Conservation (phyloP, 2,113 vertebrate species). For the Podiceps cristatus region DNA sequence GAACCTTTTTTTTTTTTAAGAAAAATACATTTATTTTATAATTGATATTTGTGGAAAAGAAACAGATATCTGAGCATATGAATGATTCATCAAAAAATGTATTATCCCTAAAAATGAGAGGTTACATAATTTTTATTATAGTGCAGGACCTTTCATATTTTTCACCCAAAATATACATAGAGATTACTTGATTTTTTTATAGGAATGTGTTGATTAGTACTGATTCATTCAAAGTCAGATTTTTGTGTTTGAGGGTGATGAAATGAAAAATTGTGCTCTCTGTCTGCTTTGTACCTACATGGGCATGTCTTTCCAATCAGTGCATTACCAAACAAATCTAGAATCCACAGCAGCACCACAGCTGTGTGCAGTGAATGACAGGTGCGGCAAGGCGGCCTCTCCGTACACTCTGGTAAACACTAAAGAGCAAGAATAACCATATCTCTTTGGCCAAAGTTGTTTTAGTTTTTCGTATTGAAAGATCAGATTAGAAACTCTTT, state of each 20-base stretch:
- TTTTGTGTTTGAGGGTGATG: background rate
- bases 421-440: background rate
- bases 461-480: background rate
- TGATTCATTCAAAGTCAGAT: background rate
- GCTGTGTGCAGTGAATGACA: background rate
- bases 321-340: background rate
- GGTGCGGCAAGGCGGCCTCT: background rate
- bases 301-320: background rate
- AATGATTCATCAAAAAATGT: background rate
- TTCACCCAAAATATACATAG: background rate
- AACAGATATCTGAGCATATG: background rate
- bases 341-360: background rate
- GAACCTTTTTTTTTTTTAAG: background rate
- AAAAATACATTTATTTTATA: background rate
- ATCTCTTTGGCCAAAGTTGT: background rate
- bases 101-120: background rate
- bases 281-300: background rate
- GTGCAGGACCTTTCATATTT: background rate
- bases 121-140: background rate
- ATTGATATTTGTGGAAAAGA: background rate
- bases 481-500: background rate
- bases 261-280: background rate
- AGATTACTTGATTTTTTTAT: background rate
- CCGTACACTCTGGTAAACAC: background rate
- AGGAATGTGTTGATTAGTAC: background rate